Percentiles rank a stretch among this genome's conserved stretches.
Evolutionary conservation across 2,113 vertebrate species (phyloP).

Genomic region (Pagrus major): DNA sequence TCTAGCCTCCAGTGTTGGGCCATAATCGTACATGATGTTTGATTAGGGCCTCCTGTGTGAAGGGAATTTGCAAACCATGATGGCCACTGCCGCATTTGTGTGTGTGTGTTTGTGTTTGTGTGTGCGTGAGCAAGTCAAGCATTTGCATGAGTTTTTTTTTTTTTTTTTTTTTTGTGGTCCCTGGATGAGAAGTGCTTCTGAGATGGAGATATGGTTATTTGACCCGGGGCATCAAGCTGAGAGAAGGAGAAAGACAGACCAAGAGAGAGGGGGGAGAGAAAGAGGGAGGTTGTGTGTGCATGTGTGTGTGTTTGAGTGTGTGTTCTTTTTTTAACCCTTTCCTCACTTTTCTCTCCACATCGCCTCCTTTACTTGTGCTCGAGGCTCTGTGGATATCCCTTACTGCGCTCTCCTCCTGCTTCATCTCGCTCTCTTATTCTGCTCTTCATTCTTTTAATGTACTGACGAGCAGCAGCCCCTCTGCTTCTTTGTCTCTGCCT

Average conservation of each 20-base stretch:
- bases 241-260: slow-evolving; percentile 68
- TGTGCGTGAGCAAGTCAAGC: slow-evolving; percentile 35
- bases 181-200: slow-evolving; percentile 70
- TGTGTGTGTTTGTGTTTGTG: background rate
- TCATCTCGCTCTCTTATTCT: slow-evolving; percentile 14
- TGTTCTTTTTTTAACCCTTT: slow-evolving; percentile 57
- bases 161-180: slow-evolving; percentile 51
- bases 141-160: slow-evolving; percentile 49
- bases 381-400: slow-evolving; percentile 48
- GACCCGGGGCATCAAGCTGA: slow-evolving; percentile 72
- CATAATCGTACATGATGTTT: slow-evolving; percentile 57
- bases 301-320: slow-evolving; percentile 17
- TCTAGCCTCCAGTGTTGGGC: slow-evolving; percentile 27
- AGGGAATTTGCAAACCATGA: slow-evolving; percentile 54
- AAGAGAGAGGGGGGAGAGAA: slow-evolving; percentile 46
- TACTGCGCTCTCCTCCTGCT: slow-evolving; percentile 12
- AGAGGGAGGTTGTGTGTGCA: slow-evolving; percentile 22
- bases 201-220: slow-evolving; percentile 80
- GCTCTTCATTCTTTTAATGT: slow-evolving; percentile 36
- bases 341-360: slow-evolving; percentile 40
- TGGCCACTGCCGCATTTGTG: slow-evolving; percentile 42
- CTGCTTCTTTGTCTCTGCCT: slow-evolving; percentile 37
- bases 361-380: slow-evolving; percentile 50
- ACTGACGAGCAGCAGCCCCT: slow-evolving; percentile 21
- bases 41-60: slow-evolving; percentile 55